Evolutionary conservation across 2,888 invertebrate species (phyloP).

Genomic region (Pherbina coryleti): DNA sequence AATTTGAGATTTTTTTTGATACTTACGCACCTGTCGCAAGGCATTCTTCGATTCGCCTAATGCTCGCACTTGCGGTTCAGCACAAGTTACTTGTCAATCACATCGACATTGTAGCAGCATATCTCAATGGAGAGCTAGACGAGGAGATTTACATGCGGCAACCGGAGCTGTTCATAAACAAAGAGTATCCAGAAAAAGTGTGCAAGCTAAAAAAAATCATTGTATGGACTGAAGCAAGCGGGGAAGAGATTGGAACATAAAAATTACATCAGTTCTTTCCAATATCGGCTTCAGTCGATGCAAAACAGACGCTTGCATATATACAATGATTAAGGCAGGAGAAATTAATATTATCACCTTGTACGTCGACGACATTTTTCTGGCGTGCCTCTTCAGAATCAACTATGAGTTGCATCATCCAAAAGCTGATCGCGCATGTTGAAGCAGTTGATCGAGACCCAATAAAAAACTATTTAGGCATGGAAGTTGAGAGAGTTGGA

Average conservation of each 20-base stretch:
- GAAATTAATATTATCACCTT: no score
- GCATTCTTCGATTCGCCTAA: not conserved
- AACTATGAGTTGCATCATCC: conserved; percentile 27
- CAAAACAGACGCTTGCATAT: no score
- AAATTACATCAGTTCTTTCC: conserved; percentile 32
- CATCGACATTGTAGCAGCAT: not conserved
- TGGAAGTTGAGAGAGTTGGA: conserved; percentile 38
- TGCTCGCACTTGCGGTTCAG: not conserved
- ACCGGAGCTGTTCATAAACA: not conserved
- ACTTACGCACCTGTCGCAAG: not conserved
- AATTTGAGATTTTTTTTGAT: conserved; percentile 19
- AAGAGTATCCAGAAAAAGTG: not conserved
- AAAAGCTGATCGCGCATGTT: conserved; percentile 16
- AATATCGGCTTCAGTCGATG: conserved; percentile 23
- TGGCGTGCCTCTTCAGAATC: conserved; percentile 21
- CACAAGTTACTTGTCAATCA: conserved; percentile 1
- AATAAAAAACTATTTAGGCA: not conserved
- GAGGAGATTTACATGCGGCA: not conserved
- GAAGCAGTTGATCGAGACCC: conserved; percentile 12
- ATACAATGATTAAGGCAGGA: not conserved
- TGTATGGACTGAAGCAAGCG: conserved; percentile 37
- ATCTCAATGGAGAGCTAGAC: not conserved
- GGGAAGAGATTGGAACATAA: conserved; percentile 29
- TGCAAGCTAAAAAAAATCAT: conserved; percentile 28
- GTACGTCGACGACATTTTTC: no score